These are phyloP conservation scores for Vireo griseus DNA, from an alignment of 2,797 vertebrate genomes.

Conservation along the genomic window DNA sequence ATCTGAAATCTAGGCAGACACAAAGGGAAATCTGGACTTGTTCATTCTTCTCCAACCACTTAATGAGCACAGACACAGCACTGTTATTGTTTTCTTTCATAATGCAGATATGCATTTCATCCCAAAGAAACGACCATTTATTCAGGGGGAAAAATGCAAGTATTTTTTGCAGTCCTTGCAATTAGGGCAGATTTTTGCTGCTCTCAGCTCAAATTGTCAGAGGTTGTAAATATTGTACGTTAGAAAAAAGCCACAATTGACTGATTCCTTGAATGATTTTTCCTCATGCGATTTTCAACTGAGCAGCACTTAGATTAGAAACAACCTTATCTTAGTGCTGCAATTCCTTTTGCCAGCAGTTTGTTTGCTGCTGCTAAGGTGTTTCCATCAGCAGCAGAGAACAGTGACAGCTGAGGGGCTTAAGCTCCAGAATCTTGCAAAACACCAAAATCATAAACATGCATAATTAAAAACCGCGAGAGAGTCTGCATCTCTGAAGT, in stretches of 20 bases:
- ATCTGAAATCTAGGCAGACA: background rate
- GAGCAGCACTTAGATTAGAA: background rate
- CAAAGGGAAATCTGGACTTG: background rate
- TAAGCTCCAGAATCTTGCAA: background rate
- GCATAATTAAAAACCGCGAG: background rate
- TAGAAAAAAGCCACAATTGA: constrained; percentile 11
- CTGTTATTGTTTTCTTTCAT: background rate
- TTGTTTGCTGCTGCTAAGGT: background rate
- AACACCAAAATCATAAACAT: background rate
- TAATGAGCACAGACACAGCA: background rate
- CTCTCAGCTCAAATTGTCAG: constrained; percentile 18
- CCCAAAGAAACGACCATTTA: background rate
- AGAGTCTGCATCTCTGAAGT: background rate
- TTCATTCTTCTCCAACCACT: background rate
- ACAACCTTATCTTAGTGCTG: constrained; percentile 3
- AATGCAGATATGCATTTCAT: background rate
- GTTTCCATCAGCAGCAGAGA: background rate
- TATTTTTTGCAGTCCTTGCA: constrained; percentile 25
- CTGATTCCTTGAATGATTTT: background rate
- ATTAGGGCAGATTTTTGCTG: constrained; percentile 32
- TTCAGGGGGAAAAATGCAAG: background rate
- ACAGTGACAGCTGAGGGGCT: background rate
- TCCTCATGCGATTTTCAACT: background rate
- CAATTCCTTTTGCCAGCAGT: background rate
- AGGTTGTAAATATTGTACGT: background rate